Evolutionary conservation across 35 echinoderm and acorn worm species (phyloP).

Genomic region (Nesometra sesokonis): DNA sequence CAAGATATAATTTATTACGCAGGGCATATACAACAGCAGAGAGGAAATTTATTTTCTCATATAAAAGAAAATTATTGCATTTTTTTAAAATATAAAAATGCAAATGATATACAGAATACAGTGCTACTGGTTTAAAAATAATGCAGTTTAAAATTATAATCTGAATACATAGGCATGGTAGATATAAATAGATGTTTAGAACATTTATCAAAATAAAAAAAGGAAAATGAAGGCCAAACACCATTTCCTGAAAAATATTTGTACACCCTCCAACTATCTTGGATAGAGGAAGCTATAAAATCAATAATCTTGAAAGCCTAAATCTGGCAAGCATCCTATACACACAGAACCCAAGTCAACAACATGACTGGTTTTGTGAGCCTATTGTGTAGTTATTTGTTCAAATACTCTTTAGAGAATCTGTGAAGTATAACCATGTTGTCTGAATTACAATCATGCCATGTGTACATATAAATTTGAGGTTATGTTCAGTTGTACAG

Average conservation of each 20-base stretch:
- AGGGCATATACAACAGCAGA: no score
- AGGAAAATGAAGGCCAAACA: background rate
- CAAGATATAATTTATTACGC: no score
- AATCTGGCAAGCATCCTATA: background rate
- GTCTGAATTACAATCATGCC: background rate
- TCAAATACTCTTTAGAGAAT: background rate
- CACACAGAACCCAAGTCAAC: background rate
- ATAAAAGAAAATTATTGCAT: background rate
- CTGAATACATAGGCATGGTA: background rate
- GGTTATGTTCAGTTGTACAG: no score
- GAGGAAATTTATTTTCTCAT: background rate
- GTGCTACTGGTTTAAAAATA: background rate
- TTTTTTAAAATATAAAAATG: background rate
- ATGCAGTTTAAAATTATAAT: background rate
- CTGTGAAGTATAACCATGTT: background rate
- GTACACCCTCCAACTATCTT: background rate
- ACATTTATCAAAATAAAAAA: background rate
- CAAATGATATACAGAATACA: background rate
- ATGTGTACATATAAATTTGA: no score
- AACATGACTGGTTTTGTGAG: background rate
- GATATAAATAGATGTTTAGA: background rate
- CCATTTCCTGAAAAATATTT: background rate
- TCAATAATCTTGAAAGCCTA: background rate
- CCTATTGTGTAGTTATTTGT: background rate
- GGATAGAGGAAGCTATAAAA: background rate